Evolutionary conservation across 2,797 vertebrate species (phyloP).

Genomic region (Diplodus sargus): DNA sequence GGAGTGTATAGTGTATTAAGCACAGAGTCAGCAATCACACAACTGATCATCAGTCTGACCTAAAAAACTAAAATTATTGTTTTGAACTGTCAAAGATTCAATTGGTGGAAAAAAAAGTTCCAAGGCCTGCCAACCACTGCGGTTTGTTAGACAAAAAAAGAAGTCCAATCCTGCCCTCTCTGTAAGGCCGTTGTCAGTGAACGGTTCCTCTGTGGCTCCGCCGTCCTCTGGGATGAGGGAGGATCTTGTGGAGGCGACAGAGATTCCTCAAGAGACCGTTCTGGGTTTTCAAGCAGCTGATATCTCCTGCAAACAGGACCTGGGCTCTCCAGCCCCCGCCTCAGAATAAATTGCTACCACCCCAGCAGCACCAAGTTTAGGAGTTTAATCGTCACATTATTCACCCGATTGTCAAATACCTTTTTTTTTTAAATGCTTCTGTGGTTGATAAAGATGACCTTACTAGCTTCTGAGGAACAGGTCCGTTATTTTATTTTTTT

Average conservation of each 20-base stretch:
- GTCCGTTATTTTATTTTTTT: slow-evolving; percentile 63
- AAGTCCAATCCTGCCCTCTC: slow-evolving; percentile 23
- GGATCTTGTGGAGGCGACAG: slow-evolving; percentile 59
- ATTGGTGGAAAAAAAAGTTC: not conserved
- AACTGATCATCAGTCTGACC: slow-evolving; percentile 35
- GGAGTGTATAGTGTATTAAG: not conserved
- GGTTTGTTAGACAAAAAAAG: slow-evolving; percentile 35
- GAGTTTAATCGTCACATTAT: slow-evolving; percentile 83
- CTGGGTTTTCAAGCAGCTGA: slow-evolving; percentile 72
- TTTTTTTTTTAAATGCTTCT: slow-evolving; percentile 67
- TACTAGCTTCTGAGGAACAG: slow-evolving; percentile 64
- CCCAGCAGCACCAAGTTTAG: slow-evolving; percentile 65
- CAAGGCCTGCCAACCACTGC: slow-evolving; percentile 12
- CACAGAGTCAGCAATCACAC: slow-evolving; percentile 2
- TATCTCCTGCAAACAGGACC: slow-evolving; percentile 76
- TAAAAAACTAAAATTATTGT: slow-evolving; percentile 34
- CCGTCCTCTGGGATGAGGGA: slow-evolving; percentile 56
- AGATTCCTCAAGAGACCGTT: slow-evolving; percentile 75
- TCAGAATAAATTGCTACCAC: slow-evolving; percentile 79
- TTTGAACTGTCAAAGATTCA: not conserved
- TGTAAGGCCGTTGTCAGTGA: slow-evolving; percentile 52
- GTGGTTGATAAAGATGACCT: slow-evolving; percentile 80
- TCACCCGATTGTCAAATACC: slow-evolving; percentile 77
- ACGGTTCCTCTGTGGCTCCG: slow-evolving; percentile 51
- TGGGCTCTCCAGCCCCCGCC: slow-evolving; percentile 46